Evolutionary conservation across 2,888 invertebrate species (phyloP), one percentile per base, ranked within the genome.

Genomic region (Drosophila merina): DNA sequence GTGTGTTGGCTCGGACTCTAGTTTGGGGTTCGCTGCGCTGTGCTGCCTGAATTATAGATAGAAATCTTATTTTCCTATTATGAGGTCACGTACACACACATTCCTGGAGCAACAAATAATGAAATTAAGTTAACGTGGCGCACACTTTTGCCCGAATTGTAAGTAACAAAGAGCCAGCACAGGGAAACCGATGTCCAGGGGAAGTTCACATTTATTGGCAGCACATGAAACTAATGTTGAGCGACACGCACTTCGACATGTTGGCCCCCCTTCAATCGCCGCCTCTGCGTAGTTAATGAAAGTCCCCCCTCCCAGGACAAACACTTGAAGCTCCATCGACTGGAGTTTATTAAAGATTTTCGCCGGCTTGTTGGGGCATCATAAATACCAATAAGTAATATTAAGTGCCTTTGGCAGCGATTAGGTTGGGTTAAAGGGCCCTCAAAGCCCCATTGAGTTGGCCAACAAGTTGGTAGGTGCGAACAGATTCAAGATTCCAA

Each of bases 41-140:
- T 85, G 67, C 64, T 56, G 72, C 63, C 54, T 75, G 86, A 87
- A 86, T 82, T 82, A 76, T 84, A 88, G 84, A 84, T 84, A 86
- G 74, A 84, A 88, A 84, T 84, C 84, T 86, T 86, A 78, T 86
- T 84, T 80, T 72, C 63, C 72, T 80, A 84, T 78, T 86, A 84
- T 83, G 85, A 80, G 88, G 88, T 84, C 84, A 84, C 84, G 84
- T 84, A 88, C 88, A 85, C 86, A 66, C 54, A 57, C 31, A 49
- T 44, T 33, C 28, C 42, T 48, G 5, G 36, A 59, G 86, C 77
- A 81, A 68, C 76, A 86, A 64, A 85, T 84, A 85, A 82, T 82
- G 72, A 86, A 87, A 87, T 82, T 83, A 87, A 75, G 75, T 68
- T 73, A 83, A 85, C 88, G 83, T 87, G 88, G 79, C 66, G 60